These are phyloP conservation scores for Nesoenas mayeri DNA, from an alignment of 2,113 vertebrate species.

Conservation along the genomic window DNA sequence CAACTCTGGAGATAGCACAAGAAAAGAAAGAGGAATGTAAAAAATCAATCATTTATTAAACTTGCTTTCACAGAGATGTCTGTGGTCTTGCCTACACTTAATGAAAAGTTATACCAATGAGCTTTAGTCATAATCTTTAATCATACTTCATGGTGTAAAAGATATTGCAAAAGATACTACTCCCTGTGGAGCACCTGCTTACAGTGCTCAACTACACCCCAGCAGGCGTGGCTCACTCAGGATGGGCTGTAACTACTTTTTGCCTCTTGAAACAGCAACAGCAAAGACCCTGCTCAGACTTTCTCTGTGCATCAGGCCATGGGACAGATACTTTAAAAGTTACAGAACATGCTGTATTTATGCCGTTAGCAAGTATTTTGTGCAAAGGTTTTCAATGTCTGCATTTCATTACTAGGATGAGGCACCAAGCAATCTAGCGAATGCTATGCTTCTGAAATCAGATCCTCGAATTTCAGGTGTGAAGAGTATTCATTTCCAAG, in stretches of 20 bases:
- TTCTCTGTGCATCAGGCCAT: background rate
- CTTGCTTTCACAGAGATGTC: background rate
- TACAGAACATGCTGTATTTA: background rate
- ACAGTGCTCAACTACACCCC: background rate
- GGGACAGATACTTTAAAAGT: background rate
- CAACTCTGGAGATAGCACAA: conserved; percentile 82
- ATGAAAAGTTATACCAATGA: background rate
- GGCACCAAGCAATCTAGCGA: background rate
- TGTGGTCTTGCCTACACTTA: background rate
- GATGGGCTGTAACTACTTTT: background rate
- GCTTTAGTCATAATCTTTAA: background rate
- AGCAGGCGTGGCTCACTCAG: background rate
- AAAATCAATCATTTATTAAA: background rate
- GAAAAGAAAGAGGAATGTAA: background rate
- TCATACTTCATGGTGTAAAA: background rate
- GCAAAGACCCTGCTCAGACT: background rate
- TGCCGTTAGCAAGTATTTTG: background rate
- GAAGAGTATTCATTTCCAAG: background rate
- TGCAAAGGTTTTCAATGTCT: background rate
- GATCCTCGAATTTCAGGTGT: background rate
- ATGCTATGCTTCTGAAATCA: background rate
- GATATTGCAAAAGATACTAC: background rate
- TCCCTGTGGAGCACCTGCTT: background rate
- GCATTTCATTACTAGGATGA: background rate
- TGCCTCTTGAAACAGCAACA: background rate